Base-by-base conservation (phyloP, 2,888 invertebrate genomes). In the Aphrophora alni region DNA sequence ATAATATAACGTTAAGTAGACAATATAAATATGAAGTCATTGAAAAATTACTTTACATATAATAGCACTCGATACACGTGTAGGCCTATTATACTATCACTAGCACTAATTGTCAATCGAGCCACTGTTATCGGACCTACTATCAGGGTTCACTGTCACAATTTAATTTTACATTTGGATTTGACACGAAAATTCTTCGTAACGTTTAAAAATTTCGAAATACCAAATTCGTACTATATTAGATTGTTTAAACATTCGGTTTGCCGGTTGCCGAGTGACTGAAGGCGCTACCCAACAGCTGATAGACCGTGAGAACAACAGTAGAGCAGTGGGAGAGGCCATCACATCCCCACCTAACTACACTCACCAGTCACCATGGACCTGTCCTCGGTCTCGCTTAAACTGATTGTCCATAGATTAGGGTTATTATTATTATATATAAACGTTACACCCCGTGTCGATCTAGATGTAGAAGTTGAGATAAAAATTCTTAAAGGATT, bases 281-380 rank as follows among this genome's bases (percentile, higher is more conserved):
- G 59, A 59, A 59, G 59, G 59, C 59, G 59, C 59, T 59, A 59
- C 1, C 59, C 59, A 59, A n/a, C 59, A 59, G 59, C 59, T 59
- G 59, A 59, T 59, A 59, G 59, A 21, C 59, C 59, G 59, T 59
- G 59, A 59, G 59, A 59, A 59, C 59, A 44, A 12, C 44, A 44
- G 44, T 44, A 44, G 44, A 44, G 44, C 44, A 59, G 59, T 59
- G 59, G 59, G 59, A 59, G 59, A 59, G 59, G 59, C 59, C 21
- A 44, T 12, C 44, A 59, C 2, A 21, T 21, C 59, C 12, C 59
- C 21, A 14, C 44, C 59, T 8, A 2, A 8, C 44, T 8, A 4
- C 59, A 21, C 21, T 59, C 59, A 59, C 59, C 59, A 59, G 59
- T 59, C 21, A 59, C 59, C 59, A 59, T 59, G 59, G 59, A 21